These are phyloP conservation scores for Albula glossodonta DNA, from an alignment of 2,113 vertebrate species.

Conservation along the genomic window DNA sequence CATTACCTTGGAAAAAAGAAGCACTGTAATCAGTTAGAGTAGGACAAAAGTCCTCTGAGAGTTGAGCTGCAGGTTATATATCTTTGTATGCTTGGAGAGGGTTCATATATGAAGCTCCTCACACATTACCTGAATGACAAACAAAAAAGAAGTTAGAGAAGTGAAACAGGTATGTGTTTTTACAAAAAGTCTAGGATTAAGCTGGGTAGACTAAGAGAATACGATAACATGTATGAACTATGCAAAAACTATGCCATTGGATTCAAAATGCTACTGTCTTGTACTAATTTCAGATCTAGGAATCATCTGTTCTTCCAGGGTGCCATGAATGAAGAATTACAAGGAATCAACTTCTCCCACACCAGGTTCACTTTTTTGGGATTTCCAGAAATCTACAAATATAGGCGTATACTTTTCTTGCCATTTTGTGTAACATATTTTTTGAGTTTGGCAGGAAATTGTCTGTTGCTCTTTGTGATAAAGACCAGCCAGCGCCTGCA, in stretches of 20 bases:
- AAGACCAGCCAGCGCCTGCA: constrained; percentile 53
- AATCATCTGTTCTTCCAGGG: background rate
- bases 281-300: background rate
- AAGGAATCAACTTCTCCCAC: constrained; percentile 58
- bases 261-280: background rate
- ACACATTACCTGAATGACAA: background rate
- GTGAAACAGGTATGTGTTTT: background rate
- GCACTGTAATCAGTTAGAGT: background rate
- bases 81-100: background rate
- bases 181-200: background rate
- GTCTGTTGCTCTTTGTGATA: constrained; percentile 52
- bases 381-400: constrained; percentile 55
- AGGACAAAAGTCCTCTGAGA: background rate
- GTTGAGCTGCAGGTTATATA: background rate
- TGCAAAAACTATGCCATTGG: background rate
- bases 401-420: constrained; percentile 55
- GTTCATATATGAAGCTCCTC: background rate
- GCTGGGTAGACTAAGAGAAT: background rate
- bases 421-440: constrained; percentile 51
- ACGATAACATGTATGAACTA: background rate
- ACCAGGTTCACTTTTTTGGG: constrained; percentile 58
- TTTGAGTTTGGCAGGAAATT: constrained; percentile 60
- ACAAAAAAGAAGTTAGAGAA: background rate
- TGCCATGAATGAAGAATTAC: constrained; percentile 45
- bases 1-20: background rate